A percentile compares a stretch with the other conserved stretches of the same genome.
Conservation (phyloP, 2,888 invertebrate genomes). For the Sesia bembeciformis region DNA sequence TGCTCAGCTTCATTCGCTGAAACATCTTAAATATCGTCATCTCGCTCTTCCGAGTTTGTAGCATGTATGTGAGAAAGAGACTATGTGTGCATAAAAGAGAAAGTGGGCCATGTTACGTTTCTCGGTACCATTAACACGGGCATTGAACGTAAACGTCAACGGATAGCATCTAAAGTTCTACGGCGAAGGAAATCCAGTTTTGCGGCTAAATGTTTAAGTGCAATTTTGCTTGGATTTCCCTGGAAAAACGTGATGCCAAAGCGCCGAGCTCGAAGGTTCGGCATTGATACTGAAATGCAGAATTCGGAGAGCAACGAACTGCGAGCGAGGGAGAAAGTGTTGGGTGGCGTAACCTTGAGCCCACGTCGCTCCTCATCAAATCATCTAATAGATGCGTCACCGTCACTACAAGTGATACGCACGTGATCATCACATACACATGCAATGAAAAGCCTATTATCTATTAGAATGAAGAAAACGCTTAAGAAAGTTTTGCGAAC, state of each 20-base stretch:
- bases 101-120: slow-evolving; percentile 74
- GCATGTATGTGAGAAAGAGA: slow-evolving; percentile 46
- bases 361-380: slow-evolving; percentile 46
- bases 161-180: slow-evolving; percentile 37
- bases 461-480: too few species aligned
- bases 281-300: slow-evolving; percentile 41
- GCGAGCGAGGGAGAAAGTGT: slow-evolving; percentile 58
- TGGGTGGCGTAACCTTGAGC: slow-evolving; percentile 69
- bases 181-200: slow-evolving; percentile 10
- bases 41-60: slow-evolving; percentile 39
- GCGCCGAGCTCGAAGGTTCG: slow-evolving; percentile 19
- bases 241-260: not conserved
- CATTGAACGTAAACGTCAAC: slow-evolving; percentile 67
- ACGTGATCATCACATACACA: not conserved
- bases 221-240: not conserved
- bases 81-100: slow-evolving; percentile 67
- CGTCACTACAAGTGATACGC: not conserved
- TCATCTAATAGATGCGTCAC: slow-evolving; percentile 62
- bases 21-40: slow-evolving; percentile 42
- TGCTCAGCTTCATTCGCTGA: slow-evolving; percentile 39
- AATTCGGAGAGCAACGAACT: slow-evolving; percentile 72
- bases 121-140: slow-evolving; percentile 68
- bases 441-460: too few species aligned
- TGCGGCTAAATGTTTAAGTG: not conserved
- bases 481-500: too few species aligned